Base-by-base conservation (phyloP, 2,888 invertebrate genomes). In the Rhyacophila evoluta region DNA sequence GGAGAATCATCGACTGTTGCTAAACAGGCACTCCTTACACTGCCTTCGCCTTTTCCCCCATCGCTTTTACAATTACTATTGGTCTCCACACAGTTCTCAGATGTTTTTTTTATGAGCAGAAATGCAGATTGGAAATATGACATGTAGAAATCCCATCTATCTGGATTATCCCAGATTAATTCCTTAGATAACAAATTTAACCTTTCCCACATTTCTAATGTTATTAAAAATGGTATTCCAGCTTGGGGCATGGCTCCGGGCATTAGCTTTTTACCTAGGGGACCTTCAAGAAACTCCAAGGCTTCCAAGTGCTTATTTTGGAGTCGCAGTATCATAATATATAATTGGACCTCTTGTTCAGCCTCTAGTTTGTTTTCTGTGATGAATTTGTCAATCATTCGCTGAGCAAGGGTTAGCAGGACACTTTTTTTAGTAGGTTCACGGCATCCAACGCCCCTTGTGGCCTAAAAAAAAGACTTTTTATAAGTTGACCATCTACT, bases 371-470 rank as follows among this genome's bases (percentile, higher is more conserved):
- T 97, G 83, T 95, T 94, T 81, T 97, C 97, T 3, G 92, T 89
- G 76, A 97, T 94, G 85, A 96, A 93, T 86, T 98, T 98, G 83
- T 94, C 92, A 29, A 98, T 94, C 98, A 99, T 98, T 86, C 96
- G 92, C 86, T 98, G 97, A 4, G 98, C 98, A 80, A 99, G 89
- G 1, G 95, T 93, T 33, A 98, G 90, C 28, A 95, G 92, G 82
- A 98, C 92, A 81, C 91, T 92, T 82, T 87, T 89, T 85, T 93
- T 93, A 0, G 90, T 88, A 5, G 87, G 86, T 83, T 92, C 91
- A 4, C 88, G 88, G 10, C 86, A 85, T 75, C 88, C 89, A 1
- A 86, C 87, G 1, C 89, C 90, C 12, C 89, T 86, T 8, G 88
- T 87, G 12, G 87, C 90, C 87, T 86, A 72, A 19, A 81, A 80